Base-by-base conservation (phyloP, 2,113 vertebrate genomes). In the Cranoglanis bouderius region DNA sequence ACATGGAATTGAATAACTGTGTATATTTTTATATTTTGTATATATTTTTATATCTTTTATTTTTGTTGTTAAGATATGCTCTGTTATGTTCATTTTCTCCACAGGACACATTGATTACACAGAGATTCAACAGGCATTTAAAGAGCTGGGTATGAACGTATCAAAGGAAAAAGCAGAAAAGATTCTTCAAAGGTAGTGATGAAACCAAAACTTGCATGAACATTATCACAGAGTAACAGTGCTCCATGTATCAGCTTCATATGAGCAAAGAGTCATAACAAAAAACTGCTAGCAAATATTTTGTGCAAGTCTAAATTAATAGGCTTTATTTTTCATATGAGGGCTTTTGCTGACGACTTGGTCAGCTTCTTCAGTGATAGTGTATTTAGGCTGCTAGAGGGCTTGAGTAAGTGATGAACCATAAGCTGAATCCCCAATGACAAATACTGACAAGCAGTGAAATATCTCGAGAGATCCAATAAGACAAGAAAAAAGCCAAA, bases 41-140 rank as follows among this genome's bases (percentile, higher is more conserved):
- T 29, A 6, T 18, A 13, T 67, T 4, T 49, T 9, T 32, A 53
- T 55, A 43, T 70, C 8, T 35, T 32, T n/a, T n/a, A n/a, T 40
- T 49, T 57, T 24, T 87, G n/a, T n/a, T n/a, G n/a, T n/a, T 67
- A 49, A 49, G 13, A 53, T 57, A 1, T 87, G 26, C 21, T 75
- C 35, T 86, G 67, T 19, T 75, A 7, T 86, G 35, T 49, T 14
- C 13, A 10, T 46, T 75, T 90, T 92, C 86, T 91, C 86, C 90
- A 92, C 95, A 99, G 98, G 98, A 70, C 91, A 92, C 90, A 97
- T 99, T 65, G 98, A 99, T 84, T 93, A 94, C 49, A 94, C 94
- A 65, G 98, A 99, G 93, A 96, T 99, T 90, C 96, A 97, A 82
- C 96, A 98, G 93, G 97, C 98, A 2, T 95, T 99, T 43, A 94